These are phyloP conservation scores for Raja brachyura DNA, from an alignment of 2,113 vertebrate species.

Conservation along the genomic window DNA sequence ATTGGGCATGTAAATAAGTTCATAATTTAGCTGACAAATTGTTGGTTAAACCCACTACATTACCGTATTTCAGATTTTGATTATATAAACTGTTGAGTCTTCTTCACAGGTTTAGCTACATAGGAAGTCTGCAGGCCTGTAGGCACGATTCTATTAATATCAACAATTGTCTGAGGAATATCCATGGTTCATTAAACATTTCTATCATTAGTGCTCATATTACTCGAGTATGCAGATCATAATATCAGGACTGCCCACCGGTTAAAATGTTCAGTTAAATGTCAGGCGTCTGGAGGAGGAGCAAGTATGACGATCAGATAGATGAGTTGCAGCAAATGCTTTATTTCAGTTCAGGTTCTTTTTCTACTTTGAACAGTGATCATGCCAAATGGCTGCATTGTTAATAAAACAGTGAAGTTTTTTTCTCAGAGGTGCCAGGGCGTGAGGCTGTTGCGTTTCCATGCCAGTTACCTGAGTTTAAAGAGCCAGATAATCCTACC, in stretches of 20 bases:
- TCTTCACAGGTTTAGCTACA: neutral
- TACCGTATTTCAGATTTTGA: neutral
- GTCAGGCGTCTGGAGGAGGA: neutral
- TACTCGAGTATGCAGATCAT: slow-evolving; percentile 9
- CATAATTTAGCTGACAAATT: neutral
- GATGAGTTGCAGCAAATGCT: neutral
- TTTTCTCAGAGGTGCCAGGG: too few relatives aligned
- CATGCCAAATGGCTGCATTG: neutral
- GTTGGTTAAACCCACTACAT: neutral
- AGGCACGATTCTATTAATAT: slow-evolving; percentile 3
- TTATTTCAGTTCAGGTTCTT: neutral
- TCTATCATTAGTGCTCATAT: slow-evolving; percentile 18
- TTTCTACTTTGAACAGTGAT: neutral
- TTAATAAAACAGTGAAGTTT: neutral
- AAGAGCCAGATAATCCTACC: too few relatives aligned
- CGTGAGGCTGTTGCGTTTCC: too few relatives aligned
- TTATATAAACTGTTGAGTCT: neutral
- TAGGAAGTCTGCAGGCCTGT: neutral
- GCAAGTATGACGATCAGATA: neutral
- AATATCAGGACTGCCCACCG: neutral
- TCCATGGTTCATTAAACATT: slow-evolving; percentile 21
- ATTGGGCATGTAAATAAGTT: neutral
- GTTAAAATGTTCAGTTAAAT: slow-evolving; percentile 19
- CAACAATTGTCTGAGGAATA: slow-evolving; percentile 28
- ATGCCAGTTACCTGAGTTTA: too few relatives aligned